Base-by-base conservation (phyloP, 2,113 vertebrate genomes). In the Dendropsophus ebraccatus region DNA sequence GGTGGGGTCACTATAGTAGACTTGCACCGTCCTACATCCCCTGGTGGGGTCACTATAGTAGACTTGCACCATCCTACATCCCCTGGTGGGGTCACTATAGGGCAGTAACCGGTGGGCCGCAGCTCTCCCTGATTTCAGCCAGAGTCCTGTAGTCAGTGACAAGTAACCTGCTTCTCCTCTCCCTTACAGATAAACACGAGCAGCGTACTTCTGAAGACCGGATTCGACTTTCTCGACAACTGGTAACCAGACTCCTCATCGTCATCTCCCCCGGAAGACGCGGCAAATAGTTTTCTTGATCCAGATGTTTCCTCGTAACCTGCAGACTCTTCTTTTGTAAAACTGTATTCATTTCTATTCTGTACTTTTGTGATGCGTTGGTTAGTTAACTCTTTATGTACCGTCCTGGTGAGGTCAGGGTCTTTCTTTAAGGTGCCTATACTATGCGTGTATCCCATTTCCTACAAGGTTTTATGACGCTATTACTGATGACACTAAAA, bases 221-320 rank as follows among this genome's bases (percentile, higher is more conserved):
- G 98, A 82, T 99, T 99, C 87, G 98, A 99, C 92, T 99, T 99
- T 93, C 92, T 99, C 89, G 98, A 99, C 94, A 99, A 99, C 91
- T 99, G 98, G 98, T 99, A 99, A 95, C 93, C 84, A 84, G 83
- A 45, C 49, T 88, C 87, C 87, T 81, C 78, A 54, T 6, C 54
- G 87, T 81, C 78, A 54, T 6, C 54, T 49, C 25, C 60, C 16
- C 87, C 82, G 82, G 16, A 50, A 37, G 70, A 83, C 88, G 67
- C 88, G 56, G 50, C 73, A 49, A 25, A 90, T 89, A 49, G 89
- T 78, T 47, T 87, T 14, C 87, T 83, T 84, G 56, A 90, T 89
- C n/a, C 83, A 88, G 88, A 91, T 89, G 87, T 90, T 90, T 91
- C 91, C 81, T 28, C 49, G 83, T 84, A 65, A 49, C 25, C 37